Percentiles rank a stretch among this genome's conserved stretches.
phyloP scores from a whole-genome alignment of 1,140 invertebrate species.

The Megathymus violae region DNA sequence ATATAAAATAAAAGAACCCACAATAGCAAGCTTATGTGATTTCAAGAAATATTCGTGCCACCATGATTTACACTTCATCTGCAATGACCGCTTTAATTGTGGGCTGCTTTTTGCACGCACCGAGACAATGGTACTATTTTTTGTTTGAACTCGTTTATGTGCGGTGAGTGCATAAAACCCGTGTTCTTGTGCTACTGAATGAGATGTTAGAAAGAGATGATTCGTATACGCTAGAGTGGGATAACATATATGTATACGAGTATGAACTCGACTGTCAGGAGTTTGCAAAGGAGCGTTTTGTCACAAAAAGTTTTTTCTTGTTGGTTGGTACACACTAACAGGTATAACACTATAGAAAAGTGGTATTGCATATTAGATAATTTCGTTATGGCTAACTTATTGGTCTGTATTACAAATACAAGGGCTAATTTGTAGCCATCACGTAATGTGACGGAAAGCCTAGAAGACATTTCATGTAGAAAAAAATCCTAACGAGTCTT shows the following conservation, averaged over 20 bases:
- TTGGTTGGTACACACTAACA: no score
- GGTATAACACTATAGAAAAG: no score
- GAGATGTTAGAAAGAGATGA: conserved; percentile 12
- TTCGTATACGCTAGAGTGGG: neutral
- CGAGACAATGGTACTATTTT: conserved; percentile 20
- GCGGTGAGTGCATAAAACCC: conserved; percentile 16
- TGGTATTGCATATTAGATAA: no score
- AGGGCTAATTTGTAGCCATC: no score
- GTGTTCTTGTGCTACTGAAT: conserved; percentile 20
- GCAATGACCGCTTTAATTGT: conserved; percentile 4
- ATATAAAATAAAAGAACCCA: conserved; percentile 1
- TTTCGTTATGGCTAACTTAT: no score
- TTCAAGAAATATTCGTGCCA: conserved; percentile 12
- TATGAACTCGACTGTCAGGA: conserved; percentile 2
- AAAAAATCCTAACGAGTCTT: no score
- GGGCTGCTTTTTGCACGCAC: conserved; percentile 15
- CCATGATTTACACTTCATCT: conserved; percentile 14
- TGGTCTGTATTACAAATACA: no score
- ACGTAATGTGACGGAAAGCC: no score
- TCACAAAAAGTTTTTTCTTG: neutral
- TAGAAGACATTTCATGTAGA: no score
- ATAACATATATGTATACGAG: neutral
- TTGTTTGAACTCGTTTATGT: conserved; percentile 15
- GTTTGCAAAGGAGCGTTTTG: conserved; percentile 8
- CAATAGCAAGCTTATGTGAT: neutral